phyloP scores from a whole-genome alignment of 2,888 invertebrate species.

The Teinopalpus imperialis region DNA sequence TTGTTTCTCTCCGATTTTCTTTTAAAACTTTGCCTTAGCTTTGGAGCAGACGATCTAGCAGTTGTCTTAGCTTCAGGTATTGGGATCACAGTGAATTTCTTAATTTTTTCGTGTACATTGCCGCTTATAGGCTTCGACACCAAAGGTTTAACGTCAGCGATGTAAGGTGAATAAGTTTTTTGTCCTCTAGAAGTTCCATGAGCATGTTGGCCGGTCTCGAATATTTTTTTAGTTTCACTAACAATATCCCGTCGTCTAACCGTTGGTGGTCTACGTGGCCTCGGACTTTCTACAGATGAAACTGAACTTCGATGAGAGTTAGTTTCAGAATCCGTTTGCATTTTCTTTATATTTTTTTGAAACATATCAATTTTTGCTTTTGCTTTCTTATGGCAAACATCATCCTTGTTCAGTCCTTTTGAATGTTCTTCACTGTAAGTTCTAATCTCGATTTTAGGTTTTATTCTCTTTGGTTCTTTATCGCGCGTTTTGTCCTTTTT shows the following conservation, averaged over 20 bases:
- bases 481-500: constrained; percentile 54
- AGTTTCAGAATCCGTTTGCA: constrained; percentile 64
- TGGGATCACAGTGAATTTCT: constrained; percentile 59
- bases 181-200: constrained; percentile 49
- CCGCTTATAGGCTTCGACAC: constrained; percentile 54
- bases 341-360: constrained; percentile 69
- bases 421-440: constrained; percentile 65
- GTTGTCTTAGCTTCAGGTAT: constrained; percentile 51
- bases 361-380: constrained; percentile 75
- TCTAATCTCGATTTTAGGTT: constrained; percentile 69
- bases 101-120: constrained; percentile 73
- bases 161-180: constrained; percentile 32
- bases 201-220: constrained; percentile 52
- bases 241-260: constrained; percentile 41
- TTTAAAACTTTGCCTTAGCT: constrained; percentile 57
- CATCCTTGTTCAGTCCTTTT: constrained; percentile 58
- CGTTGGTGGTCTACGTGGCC: constrained; percentile 19
- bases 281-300: constrained; percentile 50
- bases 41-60: constrained; percentile 52
- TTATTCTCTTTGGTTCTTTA: constrained; percentile 44
- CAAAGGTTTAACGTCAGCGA: constrained; percentile 40
- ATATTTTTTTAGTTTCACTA: constrained; percentile 60
- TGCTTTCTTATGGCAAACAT: constrained; percentile 71
- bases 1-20: constrained; percentile 57
- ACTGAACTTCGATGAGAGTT: constrained; percentile 58